Evolutionary conservation across 2,113 vertebrate species (phyloP), one percentile per base, ranked within the genome.

Genomic region (Nothocercus julius): DNA sequence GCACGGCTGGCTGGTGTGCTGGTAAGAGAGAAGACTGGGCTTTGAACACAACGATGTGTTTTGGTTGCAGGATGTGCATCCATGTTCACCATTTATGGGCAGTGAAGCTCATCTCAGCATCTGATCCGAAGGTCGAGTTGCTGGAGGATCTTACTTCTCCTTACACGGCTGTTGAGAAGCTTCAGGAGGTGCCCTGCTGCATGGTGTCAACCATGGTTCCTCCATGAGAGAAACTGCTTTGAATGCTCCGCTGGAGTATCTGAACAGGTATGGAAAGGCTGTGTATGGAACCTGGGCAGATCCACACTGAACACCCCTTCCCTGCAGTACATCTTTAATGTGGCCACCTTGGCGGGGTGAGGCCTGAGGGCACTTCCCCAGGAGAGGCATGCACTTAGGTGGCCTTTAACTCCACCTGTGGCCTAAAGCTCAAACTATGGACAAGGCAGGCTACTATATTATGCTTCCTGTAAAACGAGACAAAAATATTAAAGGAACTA

Each of bases 1-100:
- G 18, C 28, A 19, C 0, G 3, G 16, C 19, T 76, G 73, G 63
- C 58, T 49, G 47, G 6, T 47, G 11, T 0, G 1, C 7, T 9
- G 1, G 62, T 16, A 75, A 25, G 21, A 79, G 11, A 11, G 66
- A 79, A 38, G 22, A 15, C 13, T 42, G 13, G 4, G 7, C 10
- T 44, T 80, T 70, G 7, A 27, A 61, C 18, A 51, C 28, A 51
- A 2, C 5, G 3, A 5, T 44, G 10, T 17, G 22, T 44, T 91
- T 42, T 0, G 0, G 9, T 69, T 93, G 64, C 34, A 70, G 32
- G 44, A 66, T n/a, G 3, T 61, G 24, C 2, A 4, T 59, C 8
- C 24, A 27, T 34, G 30, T 89, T 59, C 61, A 4, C 3, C 42
- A 42, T 64, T 73, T 34, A 56, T 5, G 13, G 40, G 24, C 20